A percentile compares a stretch with the other conserved stretches of the same genome.
phyloP scores from a whole-genome alignment of 1,140 invertebrate species.

The Zaprionus kolodkinae region DNA sequence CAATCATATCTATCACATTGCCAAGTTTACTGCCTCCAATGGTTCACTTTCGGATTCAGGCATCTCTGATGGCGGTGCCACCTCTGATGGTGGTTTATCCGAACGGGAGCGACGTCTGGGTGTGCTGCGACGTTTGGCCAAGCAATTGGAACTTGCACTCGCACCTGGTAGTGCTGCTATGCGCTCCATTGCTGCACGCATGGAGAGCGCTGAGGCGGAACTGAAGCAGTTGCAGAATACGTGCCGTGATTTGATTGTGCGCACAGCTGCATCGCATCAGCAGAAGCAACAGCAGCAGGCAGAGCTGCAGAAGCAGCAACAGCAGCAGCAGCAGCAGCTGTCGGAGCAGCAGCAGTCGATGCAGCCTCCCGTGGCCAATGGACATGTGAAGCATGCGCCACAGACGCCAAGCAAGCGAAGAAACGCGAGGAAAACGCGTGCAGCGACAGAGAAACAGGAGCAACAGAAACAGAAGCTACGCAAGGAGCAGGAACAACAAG shows the following conservation, averaged over 20 bases:
- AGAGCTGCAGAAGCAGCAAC: slow-evolving; percentile 2
- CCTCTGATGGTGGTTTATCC: slow-evolving; percentile 89
- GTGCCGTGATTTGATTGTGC: slow-evolving; percentile 90
- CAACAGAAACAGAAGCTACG: slow-evolving; percentile 18
- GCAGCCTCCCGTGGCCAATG: slow-evolving; percentile 26
- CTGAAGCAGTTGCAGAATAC: slow-evolving; percentile 90
- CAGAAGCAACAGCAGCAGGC: slow-evolving; percentile 57
- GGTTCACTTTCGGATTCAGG: slow-evolving; percentile 90
- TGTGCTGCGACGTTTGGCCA: slow-evolving; percentile 87
- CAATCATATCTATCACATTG: slow-evolving; percentile 79
- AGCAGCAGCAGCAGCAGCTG: slow-evolving; percentile 2
- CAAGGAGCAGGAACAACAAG: slow-evolving; percentile 39
- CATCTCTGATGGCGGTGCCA: slow-evolving; percentile 89
- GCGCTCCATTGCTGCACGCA: slow-evolving; percentile 87
- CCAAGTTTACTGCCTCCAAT: slow-evolving; percentile 84
- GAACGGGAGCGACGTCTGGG: slow-evolving; percentile 89
- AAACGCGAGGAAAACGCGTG: slow-evolving; percentile 49
- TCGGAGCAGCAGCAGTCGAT: slow-evolving; percentile 20
- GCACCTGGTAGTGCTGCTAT: slow-evolving; percentile 88
- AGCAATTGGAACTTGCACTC: slow-evolving; percentile 88
- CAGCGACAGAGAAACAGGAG: slow-evolving; percentile 10
- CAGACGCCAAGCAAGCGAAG: slow-evolving; percentile 54
- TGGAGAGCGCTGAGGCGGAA: slow-evolving; percentile 92
- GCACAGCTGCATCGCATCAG: slow-evolving; percentile 86
- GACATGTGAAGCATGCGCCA: slow-evolving; percentile 21